Evolutionary conservation across 2,888 invertebrate species (phyloP).

Genomic region (Pasiphila rectangulata): DNA sequence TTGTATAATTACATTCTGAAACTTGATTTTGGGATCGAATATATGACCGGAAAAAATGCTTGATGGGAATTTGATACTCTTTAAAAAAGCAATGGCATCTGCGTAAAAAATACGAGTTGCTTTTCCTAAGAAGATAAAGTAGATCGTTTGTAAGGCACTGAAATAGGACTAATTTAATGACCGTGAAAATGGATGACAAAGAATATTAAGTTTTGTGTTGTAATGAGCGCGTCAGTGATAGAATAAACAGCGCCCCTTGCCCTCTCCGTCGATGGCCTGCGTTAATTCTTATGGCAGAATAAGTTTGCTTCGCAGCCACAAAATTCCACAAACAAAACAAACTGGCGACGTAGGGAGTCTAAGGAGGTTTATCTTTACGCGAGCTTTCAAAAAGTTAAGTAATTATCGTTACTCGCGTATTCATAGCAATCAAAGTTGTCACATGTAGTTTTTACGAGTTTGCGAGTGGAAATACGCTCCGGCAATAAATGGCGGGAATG

Average conservation of each 20-base stretch:
- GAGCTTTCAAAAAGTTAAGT: constrained; percentile 22
- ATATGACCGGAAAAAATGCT: constrained; percentile 15
- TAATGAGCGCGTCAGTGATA: constrained; percentile 10
- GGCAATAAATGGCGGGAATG: constrained; percentile 5
- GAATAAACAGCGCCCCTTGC: constrained; percentile 4
- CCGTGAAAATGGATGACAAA: constrained; percentile 16
- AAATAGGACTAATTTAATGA: constrained; percentile 21
- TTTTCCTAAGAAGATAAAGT: constrained; percentile 11
- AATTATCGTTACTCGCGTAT: constrained; percentile 22
- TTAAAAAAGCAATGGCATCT: constrained; percentile 9
- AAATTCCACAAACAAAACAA: constrained; percentile 18
- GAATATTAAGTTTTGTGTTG: constrained; percentile 12
- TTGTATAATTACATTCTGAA: constrained; percentile 19
- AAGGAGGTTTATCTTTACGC: constrained; percentile 21
- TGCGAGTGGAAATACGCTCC: constrained; percentile 8
- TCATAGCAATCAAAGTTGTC: constrained; percentile 27
- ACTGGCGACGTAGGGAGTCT: constrained; percentile 4
- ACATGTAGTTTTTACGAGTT: constrained; percentile 24
- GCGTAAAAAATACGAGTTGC: constrained; percentile 10
- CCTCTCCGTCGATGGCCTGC: constrained; percentile 8
- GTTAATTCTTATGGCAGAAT: constrained; percentile 14
- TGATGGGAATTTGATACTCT: constrained; percentile 1
- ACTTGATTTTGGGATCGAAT: constrained; percentile 13
- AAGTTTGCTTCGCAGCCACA: neutral
- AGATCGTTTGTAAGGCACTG: constrained; percentile 13